A percentile compares a stretch with the other conserved stretches of the same genome.
phyloP scores from a whole-genome alignment of 2,888 invertebrate species.

The Bibio marci region DNA sequence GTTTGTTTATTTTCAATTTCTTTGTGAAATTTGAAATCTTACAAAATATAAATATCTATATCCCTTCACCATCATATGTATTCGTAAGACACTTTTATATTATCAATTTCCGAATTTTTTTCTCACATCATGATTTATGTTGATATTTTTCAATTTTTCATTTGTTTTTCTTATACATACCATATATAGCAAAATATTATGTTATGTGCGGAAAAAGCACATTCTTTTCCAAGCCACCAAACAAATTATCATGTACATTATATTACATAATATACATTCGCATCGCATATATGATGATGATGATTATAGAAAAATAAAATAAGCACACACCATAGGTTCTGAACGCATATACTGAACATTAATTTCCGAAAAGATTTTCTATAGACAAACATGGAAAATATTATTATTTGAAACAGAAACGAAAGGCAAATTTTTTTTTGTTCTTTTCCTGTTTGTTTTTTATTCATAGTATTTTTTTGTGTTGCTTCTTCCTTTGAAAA shows the following conservation, averaged over 20 bases:
- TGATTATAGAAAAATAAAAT: background rate
- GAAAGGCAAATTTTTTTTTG: slow-evolving; percentile 2
- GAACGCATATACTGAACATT: too few species aligned
- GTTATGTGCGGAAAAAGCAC: too few species aligned
- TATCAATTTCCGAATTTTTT: background rate
- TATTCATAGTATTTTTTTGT: background rate
- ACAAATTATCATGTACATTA: background rate
- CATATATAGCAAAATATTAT: too few species aligned
- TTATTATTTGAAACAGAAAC: slow-evolving; percentile 1
- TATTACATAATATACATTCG: background rate
- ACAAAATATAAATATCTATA: too few species aligned
- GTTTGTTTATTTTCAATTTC: background rate
- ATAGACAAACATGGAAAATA: background rate
- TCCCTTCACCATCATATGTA: too few species aligned
- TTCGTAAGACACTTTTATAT: background rate
- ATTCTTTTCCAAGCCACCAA: too few species aligned
- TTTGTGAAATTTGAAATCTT: too few species aligned
- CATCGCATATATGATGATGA: background rate
- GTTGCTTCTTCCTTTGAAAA: background rate
- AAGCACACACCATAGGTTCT: background rate
- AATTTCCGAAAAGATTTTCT: too few species aligned
- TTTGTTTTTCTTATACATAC: too few species aligned
- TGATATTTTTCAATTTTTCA: background rate
- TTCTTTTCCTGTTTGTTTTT: background rate
- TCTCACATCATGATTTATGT: slow-evolving; percentile 2